Conservation (phyloP, 2,888 invertebrate genomes). For the Mycalesis mineus region DNA sequence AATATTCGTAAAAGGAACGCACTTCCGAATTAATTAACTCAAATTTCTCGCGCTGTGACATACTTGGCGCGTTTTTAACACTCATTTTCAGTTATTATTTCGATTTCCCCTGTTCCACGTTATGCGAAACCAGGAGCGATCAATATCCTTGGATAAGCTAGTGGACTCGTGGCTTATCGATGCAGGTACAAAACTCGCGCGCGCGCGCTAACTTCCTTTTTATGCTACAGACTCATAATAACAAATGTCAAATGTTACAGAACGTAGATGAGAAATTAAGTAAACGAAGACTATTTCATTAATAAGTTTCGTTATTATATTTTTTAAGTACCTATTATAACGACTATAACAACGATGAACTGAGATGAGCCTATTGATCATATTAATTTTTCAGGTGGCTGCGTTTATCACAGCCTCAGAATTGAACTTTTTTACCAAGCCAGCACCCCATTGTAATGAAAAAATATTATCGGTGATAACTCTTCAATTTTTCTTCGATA, state of each 20-base stretch:
- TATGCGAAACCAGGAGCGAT: constrained; percentile 50
- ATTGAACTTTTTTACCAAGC: too few species aligned
- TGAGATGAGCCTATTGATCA: too few species aligned
- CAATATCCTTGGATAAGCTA: constrained; percentile 26
- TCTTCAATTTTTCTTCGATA: too few species aligned
- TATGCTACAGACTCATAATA: constrained; percentile 2
- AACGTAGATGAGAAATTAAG: too few species aligned
- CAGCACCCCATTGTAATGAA: too few species aligned
- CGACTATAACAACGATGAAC: too few species aligned
- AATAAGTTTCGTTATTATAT: too few species aligned
- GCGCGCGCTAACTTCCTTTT: constrained; percentile 51
- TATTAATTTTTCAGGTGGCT: too few species aligned
- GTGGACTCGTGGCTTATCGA: constrained; percentile 51
- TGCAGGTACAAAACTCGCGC: constrained; percentile 67
- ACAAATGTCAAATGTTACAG: not conserved
- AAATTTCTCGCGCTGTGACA: constrained; percentile 74
- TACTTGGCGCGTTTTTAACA: constrained; percentile 62
- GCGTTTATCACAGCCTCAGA: too few species aligned
- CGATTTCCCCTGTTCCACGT: constrained; percentile 41
- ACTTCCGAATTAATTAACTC: constrained; percentile 79
- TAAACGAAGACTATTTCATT: too few species aligned
- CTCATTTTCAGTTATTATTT: constrained; percentile 50
- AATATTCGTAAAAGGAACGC: constrained; percentile 80
- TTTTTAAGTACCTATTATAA: too few species aligned
- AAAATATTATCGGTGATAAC: too few species aligned